Percentiles rank a stretch among this genome's conserved stretches.
Conservation (phyloP, 2,888 invertebrate genomes). For the Tenthredo scrophulariae region DNA sequence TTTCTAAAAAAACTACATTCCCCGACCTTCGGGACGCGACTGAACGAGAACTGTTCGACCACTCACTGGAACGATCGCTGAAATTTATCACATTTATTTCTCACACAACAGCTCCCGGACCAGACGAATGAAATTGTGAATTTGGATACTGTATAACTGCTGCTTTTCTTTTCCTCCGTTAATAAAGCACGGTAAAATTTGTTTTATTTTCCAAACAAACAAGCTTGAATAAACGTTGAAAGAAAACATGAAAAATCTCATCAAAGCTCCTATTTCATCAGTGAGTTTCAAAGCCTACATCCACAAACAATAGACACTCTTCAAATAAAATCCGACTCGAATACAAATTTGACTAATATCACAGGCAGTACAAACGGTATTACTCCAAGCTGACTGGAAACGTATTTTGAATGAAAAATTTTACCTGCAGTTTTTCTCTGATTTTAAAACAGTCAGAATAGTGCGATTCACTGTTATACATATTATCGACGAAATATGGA, state of each 20-base stretch:
- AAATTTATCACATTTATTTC: not conserved
- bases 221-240: not conserved
- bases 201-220: not conserved
- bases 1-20: not conserved
- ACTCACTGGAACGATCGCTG: not conserved
- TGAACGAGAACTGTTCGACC: constrained; percentile 1
- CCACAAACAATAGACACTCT: not conserved
- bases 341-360: not conserved
- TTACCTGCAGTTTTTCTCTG: not conserved
- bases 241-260: not conserved
- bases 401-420: not conserved
- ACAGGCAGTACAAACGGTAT: not conserved
- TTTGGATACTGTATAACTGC: not conserved
- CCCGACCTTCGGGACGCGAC: not conserved
- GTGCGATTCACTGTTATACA: too few relatives aligned
- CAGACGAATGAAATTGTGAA: not conserved
- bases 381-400: not conserved
- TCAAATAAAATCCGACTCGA: not conserved
- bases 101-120: not conserved
- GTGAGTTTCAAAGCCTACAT: not conserved
- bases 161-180: not conserved
- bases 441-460: not conserved
- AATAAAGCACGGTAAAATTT: not conserved
- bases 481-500: not conserved
- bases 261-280: not conserved